Conservation (phyloP, 2,113 vertebrate species). For the Furnarius figulus region DNA sequence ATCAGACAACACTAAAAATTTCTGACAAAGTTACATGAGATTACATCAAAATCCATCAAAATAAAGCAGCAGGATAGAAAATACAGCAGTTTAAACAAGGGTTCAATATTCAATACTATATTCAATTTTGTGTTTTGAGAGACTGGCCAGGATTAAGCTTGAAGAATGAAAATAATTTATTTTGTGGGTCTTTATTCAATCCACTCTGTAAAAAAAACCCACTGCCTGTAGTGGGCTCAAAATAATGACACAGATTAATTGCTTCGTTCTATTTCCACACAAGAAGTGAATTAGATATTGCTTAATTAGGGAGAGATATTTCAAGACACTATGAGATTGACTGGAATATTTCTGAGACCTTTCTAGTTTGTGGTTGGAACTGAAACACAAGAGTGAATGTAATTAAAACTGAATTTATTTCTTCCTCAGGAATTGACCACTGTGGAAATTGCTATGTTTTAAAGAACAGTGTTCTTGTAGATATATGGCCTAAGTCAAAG, state of each 20-base stretch:
- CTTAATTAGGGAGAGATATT: constrained; percentile 27
- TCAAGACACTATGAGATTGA: neutral
- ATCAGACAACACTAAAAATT: neutral
- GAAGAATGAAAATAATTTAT: neutral
- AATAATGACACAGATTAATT: constrained; percentile 1
- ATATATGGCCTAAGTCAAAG: neutral
- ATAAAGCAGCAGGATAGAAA: neutral
- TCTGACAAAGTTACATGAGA: neutral
- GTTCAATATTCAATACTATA: neutral
- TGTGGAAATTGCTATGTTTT: neutral
- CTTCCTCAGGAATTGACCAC: neutral
- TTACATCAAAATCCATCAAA: neutral
- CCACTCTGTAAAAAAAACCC: neutral
- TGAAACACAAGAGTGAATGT: neutral
- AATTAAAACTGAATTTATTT: neutral
- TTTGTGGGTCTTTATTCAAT: constrained; percentile 21
- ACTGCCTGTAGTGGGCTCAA: neutral
- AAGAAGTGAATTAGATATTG: constrained; percentile 13
- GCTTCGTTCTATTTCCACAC: constrained; percentile 37
- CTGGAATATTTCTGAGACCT: neutral
- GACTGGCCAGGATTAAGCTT: neutral
- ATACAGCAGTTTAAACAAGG: neutral
- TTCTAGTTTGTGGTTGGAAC: neutral
- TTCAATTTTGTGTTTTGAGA: constrained; percentile 16
- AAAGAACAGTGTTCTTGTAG: neutral